A percentile compares a stretch with the other conserved stretches of the same genome.
phyloP scores from a whole-genome alignment of 2,888 invertebrate genomes.

The Ditula angustiorana region DNA sequence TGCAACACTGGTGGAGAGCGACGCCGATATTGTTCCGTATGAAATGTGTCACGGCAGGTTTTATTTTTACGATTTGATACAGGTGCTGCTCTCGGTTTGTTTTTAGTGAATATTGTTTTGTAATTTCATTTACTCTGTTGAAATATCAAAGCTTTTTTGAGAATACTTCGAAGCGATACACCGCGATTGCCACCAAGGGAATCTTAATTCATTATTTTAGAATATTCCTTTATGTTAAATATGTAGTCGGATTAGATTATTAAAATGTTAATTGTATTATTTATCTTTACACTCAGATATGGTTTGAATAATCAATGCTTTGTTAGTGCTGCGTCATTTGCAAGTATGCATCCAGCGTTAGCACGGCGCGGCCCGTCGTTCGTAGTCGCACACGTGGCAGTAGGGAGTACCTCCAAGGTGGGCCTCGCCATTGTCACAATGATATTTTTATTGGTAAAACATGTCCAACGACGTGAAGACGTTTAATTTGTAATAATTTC shows the following conservation, averaged over 20 bases:
- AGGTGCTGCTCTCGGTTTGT: conserved; percentile 67
- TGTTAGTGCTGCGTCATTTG: conserved; percentile 57
- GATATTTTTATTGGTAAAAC: conserved; percentile 50
- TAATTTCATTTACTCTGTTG: conserved; percentile 48
- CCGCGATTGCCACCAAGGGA: conserved; percentile 68
- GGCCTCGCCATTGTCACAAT: conserved; percentile 62
- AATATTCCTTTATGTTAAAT: conserved; percentile 78
- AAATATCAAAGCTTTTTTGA: conserved; percentile 46
- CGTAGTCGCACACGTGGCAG: too few species aligned
- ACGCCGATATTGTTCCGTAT: conserved; percentile 48
- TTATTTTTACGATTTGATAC: conserved; percentile 50
- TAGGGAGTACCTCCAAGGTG: conserved; percentile 44
- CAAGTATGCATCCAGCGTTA: conserved; percentile 59
- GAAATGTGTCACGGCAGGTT: conserved; percentile 55
- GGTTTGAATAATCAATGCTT: conserved; percentile 64
- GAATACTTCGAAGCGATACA: conserved; percentile 57
- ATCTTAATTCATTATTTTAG: conserved; percentile 76
- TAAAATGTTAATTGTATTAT: conserved; percentile 81
- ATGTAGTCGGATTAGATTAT: conserved; percentile 82
- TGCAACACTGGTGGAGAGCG: conserved; percentile 53
- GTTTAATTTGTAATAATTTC: conserved; percentile 66
- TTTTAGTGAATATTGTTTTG: conserved; percentile 54
- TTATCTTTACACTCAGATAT: conserved; percentile 81
- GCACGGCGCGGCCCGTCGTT: conserved; percentile 49
- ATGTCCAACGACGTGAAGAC: conserved; percentile 50